Evolutionary conservation across 2,797 vertebrate genomes (phyloP).

Genomic region (Epinephelus malabaricus): DNA sequence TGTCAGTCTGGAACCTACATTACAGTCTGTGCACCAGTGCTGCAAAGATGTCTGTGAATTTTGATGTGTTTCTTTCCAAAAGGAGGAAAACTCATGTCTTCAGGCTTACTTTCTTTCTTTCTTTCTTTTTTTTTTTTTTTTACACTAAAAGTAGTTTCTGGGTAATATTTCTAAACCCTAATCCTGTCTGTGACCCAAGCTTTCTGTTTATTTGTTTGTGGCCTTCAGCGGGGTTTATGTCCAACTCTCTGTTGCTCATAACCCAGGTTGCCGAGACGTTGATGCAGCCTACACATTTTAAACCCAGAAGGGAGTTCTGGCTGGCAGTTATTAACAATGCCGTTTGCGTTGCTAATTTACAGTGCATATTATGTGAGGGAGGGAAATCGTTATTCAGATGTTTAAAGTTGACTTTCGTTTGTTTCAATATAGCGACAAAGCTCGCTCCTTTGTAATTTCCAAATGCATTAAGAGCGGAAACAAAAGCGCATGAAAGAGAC

Average conservation of each 20-base stretch:
- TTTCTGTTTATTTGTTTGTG: conserved; percentile 59
- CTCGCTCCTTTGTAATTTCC: conserved; percentile 1
- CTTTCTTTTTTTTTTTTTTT: conserved; percentile 22
- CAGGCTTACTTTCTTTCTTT: conserved; percentile 39
- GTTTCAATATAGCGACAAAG: conserved; percentile 18
- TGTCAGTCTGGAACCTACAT: not conserved
- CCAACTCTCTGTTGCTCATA: conserved; percentile 49
- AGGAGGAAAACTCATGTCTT: conserved; percentile 37
- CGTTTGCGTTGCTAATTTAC: conserved; percentile 35
- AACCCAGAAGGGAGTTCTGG: conserved; percentile 22
- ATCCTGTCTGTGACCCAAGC: conserved; percentile 60
- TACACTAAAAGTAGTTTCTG: conserved; percentile 45
- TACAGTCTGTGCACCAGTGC: conserved; percentile 10
- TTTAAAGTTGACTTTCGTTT: conserved; percentile 8
- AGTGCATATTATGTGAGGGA: conserved; percentile 9
- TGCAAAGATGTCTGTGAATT: conserved; percentile 37
- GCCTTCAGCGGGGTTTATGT: conserved; percentile 61
- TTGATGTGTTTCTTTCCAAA: conserved; percentile 49
- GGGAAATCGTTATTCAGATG: conserved; percentile 15
- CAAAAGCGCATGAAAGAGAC: conserved; percentile 6
- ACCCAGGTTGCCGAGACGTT: conserved; percentile 32
- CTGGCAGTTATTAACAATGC: conserved; percentile 30
- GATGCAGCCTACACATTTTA: conserved; percentile 31
- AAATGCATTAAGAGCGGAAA: conserved; percentile 12
- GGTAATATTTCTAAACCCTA: conserved; percentile 61